phyloP scores from a whole-genome alignment of 2,888 invertebrate genomes.

The Philaethria dido region DNA sequence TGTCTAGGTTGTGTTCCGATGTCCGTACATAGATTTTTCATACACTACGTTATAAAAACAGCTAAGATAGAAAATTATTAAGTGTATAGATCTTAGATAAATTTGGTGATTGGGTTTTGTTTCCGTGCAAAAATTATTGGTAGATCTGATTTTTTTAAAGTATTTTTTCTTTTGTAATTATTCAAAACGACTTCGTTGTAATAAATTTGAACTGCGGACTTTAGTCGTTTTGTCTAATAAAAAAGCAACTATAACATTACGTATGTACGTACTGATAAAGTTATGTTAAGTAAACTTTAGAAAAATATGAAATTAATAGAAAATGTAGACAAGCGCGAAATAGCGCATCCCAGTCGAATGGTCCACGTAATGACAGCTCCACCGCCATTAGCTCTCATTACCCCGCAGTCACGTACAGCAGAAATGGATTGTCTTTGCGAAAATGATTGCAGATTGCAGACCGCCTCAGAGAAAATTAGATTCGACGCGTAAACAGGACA shows the following conservation, averaged over 20 bases:
- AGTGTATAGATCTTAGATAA: not conserved
- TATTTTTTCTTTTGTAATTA: too few relatives aligned
- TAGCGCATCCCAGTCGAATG: constrained; percentile 52
- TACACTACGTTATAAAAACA: not conserved
- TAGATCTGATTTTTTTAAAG: too few relatives aligned
- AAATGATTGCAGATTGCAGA: constrained; percentile 81
- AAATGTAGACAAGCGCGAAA: constrained; percentile 32
- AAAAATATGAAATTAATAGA: constrained; percentile 10
- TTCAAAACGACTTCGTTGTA: too few relatives aligned
- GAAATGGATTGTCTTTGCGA: constrained; percentile 83
- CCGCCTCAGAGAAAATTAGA: constrained; percentile 80
- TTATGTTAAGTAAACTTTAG: not conserved
- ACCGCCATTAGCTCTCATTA: constrained; percentile 79
- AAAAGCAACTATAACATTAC: too few relatives aligned
- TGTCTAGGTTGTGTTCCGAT: not conserved
- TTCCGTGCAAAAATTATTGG: too few relatives aligned
- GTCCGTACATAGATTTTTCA: not conserved
- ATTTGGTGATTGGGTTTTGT: too few relatives aligned
- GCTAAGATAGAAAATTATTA: not conserved
- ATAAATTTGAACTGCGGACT: too few relatives aligned
- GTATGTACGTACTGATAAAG: too few relatives aligned
- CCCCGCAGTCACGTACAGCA: constrained; percentile 78
- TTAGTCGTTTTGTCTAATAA: too few relatives aligned
- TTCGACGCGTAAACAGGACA: constrained; percentile 75
- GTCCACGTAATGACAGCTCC: constrained; percentile 72